Evolutionary conservation across 2,888 invertebrate genomes (phyloP), one percentile per base, ranked within the genome.

Genomic region (Orchesellides sinensis): DNA sequence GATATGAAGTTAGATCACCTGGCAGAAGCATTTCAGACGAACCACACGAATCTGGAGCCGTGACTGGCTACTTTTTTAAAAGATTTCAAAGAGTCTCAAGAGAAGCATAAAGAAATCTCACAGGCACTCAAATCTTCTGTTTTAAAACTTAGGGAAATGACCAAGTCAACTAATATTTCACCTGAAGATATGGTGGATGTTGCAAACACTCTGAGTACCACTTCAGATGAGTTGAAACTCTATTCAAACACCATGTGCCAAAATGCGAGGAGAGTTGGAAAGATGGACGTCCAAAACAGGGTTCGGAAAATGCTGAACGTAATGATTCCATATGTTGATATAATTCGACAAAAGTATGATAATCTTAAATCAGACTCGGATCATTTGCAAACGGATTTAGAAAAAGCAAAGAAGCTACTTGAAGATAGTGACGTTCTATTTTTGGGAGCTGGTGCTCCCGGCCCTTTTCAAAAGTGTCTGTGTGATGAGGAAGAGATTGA

Each of bases 241-340:
- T 81, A 85, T 69, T 83, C 83, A 25, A 70, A 27, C 25, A 69
- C 66, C 21, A 65, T 88, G 66, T 78, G 82, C 25, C 61, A 81
- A 40, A 86, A 83, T 54, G 85, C 88, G 4, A 81, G 84, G 81
- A 82, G 85, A 70, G 56, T 86, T 32, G 88, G 88, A 52, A 87
- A 83, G 80, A 83, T 88, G 80, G 88, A 88, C 72, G 83, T 87
- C 14, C 84, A 87, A 27, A 86, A 80, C 27, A 72, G 88, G 69
- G 77, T 87, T 52, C 87, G 84, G 77, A 88, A 86, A 77, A 85
- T 88, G 85, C 84, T 88, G n/a, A 86, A 88, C 74, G 87, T 88
- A 0, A 87, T 88, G 87, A 83, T 87, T 29, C 83, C 87, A 19
- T 88, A 88, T 47, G 87, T 88, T 29, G 86, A 87, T 68, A 86